These are phyloP conservation scores for Chionomys nivalis DNA, from an alignment of 2,113 vertebrate genomes.

Conservation along the genomic window DNA sequence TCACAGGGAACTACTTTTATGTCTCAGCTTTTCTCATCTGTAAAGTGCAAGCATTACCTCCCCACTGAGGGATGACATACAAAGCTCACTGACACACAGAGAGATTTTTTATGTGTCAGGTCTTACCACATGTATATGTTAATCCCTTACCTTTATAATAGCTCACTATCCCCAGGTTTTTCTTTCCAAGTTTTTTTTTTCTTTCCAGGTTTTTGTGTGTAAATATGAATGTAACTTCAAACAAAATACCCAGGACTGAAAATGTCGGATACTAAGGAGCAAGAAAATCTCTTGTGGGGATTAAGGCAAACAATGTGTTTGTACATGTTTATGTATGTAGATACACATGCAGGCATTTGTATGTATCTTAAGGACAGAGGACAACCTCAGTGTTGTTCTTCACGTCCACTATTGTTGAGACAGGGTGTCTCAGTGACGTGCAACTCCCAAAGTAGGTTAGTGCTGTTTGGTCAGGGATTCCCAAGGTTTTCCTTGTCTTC, in stretches of 20 bases:
- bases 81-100: background rate
- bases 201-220: constrained; percentile 18
- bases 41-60: background rate
- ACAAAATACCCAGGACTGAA: constrained; percentile 39
- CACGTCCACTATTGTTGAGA: no score
- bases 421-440: background rate
- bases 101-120: background rate
- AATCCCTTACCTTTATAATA: background rate
- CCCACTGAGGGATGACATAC: constrained; percentile 32
- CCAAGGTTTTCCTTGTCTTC: background rate
- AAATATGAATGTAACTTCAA: constrained; percentile 34
- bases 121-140: background rate
- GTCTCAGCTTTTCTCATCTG: background rate
- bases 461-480: background rate
- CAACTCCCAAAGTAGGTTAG: background rate
- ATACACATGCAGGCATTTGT: no score
- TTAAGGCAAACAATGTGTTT: background rate
- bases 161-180: background rate
- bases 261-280: background rate
- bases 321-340: background rate
- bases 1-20: background rate
- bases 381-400: background rate
- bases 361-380: background rate
- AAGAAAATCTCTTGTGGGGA: constrained; percentile 22
- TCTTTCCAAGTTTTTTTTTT: background rate